phyloP scores from a whole-genome alignment of 2,113 vertebrate species.

The Tachysurus vachellii region DNA sequence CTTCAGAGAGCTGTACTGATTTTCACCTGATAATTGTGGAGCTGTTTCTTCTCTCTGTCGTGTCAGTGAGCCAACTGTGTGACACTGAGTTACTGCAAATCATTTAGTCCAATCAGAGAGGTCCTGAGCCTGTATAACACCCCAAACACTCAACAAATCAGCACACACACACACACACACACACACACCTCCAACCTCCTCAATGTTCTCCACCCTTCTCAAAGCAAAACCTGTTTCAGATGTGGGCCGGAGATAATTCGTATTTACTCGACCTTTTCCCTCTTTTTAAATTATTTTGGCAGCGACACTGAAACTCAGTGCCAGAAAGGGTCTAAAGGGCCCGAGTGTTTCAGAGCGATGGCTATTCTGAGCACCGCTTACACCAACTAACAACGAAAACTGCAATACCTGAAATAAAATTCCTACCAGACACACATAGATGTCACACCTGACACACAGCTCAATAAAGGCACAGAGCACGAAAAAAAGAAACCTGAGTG shows the following conservation, averaged over 20 bases:
- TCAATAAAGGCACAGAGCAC: neutral
- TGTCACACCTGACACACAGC: neutral
- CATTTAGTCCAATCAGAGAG: neutral
- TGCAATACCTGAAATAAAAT: neutral
- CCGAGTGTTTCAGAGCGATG: neutral
- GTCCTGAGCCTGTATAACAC: neutral
- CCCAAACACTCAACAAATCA: neutral
- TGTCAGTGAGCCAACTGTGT: neutral
- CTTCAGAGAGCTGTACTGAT: neutral
- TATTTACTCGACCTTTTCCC: constrained; percentile 7
- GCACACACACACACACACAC: neutral
- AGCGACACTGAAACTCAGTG: neutral
- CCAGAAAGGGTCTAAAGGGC: neutral
- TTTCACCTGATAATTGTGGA: neutral
- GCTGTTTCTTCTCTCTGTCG: neutral
- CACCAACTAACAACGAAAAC: neutral
- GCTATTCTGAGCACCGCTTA: neutral
- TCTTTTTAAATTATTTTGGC: constrained; percentile 14
- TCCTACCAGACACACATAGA: neutral
- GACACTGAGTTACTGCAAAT: neutral
- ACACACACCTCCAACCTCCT: neutral
- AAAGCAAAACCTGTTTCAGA: constrained; percentile 27
- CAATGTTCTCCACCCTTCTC: constrained; percentile 3
- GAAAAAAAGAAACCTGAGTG: neutral
- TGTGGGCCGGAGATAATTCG: constrained; percentile 7